Evolutionary conservation across 2,113 vertebrate species (phyloP), one percentile per base, ranked within the genome.

Genomic region (Polypterus senegalus): DNA sequence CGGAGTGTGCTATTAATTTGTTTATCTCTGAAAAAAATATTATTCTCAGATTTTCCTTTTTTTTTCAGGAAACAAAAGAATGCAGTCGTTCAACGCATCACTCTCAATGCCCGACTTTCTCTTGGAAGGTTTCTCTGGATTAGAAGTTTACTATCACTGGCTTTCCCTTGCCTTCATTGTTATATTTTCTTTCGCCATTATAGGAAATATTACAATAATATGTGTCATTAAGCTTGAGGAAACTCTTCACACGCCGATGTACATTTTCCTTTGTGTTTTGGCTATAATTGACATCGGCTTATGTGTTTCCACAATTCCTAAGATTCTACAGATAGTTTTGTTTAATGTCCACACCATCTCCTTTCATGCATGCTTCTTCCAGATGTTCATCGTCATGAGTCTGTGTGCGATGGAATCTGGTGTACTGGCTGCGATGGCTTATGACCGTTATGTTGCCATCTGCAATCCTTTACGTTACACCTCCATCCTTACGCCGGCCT

Each of bases 251-350:
- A 5, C 56, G 3, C 80, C 84, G 59, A 83, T 83, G 80, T 82
- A 81, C 57, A 6, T 76, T 51, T 80, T 82, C 49, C 54, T 81
- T 56, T 66, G 68, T 52, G 76, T 78, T 71, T 1, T 82, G 65
- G 69, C 78, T n/a, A 1, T 6, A 4, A 71, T 69, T 3, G 76
- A 81, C n/a, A n/a, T 76, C 3, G 65, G 74, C 9, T 69, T 77
- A 1, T 76, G 76, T 3, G 73, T 70, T n/a, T n/a, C 75, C 51
- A 66, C 78, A 4, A 4, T 77, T 7, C 78, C 78, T 54, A 80
- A 81, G 60, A 70, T 77, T 68, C 69, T 81, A 6, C 57, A 53
- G 5, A 54, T 80, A 1, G 76, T 81, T 7, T 79, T 72, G 78
- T 61, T 77, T 8, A 65, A 49, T 3, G 48, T 65, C 51, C 9